A percentile compares a stretch with the other conserved stretches of the same genome.
Conservation (phyloP, 2,888 invertebrate genomes). For the Zele albiditarsus region DNA sequence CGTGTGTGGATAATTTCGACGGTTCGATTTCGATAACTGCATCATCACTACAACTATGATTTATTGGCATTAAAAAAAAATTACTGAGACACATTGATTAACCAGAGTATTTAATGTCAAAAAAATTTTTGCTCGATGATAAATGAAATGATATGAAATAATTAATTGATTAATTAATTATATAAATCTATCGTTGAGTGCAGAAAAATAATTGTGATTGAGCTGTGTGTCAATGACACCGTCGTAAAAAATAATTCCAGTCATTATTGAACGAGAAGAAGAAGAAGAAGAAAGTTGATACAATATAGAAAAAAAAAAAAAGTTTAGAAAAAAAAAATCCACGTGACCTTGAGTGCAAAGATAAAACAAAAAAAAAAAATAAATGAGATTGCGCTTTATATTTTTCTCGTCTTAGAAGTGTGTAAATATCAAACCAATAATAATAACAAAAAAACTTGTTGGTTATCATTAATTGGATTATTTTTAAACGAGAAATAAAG, state of each 20-base stretch:
- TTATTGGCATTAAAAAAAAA: too few relatives aligned
- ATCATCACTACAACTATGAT: too few relatives aligned
- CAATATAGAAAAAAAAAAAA: not conserved
- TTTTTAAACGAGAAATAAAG: not conserved
- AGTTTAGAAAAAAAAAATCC: not conserved
- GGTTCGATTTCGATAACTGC: not conserved
- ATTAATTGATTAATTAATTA: too few relatives aligned
- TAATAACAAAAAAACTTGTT: not conserved
- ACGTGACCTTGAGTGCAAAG: slow-evolving; percentile 9
- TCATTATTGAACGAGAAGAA: not conserved
- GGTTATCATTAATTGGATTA: too few relatives aligned
- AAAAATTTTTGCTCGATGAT: too few relatives aligned
- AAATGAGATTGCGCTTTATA: slow-evolving; percentile 1
- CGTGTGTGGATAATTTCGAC: not conserved
- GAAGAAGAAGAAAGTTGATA: not conserved
- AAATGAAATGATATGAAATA: too few relatives aligned
- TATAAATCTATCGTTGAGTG: too few relatives aligned
- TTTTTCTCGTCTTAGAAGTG: slow-evolving; percentile 1
- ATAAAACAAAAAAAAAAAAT: not conserved
- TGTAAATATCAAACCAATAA: not conserved
- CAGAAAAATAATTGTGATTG: too few relatives aligned
- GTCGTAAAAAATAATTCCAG: not conserved
- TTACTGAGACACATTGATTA: too few relatives aligned
- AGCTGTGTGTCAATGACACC: too few relatives aligned
- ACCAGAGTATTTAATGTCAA: too few relatives aligned